Conservation (phyloP, 2,888 invertebrate species). For the Endotricha flammealis region DNA sequence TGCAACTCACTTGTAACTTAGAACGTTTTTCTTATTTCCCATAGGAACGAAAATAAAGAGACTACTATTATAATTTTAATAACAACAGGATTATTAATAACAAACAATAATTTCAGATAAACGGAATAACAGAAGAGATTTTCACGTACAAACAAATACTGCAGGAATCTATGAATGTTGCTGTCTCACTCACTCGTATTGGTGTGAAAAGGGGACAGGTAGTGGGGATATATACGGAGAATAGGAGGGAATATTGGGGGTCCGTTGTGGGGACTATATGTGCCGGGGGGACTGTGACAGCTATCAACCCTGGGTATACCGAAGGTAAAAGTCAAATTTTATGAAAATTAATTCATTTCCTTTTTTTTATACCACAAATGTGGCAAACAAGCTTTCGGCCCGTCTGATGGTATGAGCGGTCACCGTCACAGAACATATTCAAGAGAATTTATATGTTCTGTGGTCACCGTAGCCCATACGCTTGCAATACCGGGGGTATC, state of each 20-base stretch:
- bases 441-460: too few relatives aligned
- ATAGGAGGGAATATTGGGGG: slow-evolving; percentile 38
- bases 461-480: too few relatives aligned
- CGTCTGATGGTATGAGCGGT: too few relatives aligned
- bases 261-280: slow-evolving; percentile 35
- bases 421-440: too few relatives aligned
- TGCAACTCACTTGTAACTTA: too few relatives aligned
- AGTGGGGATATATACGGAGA: slow-evolving; percentile 45
- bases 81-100: slow-evolving; percentile 3
- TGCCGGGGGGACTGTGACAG: slow-evolving; percentile 37
- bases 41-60: too few relatives aligned
- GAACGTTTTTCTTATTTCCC: too few relatives aligned
- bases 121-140: slow-evolving; percentile 34
- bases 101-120: slow-evolving; percentile 26
- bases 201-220: slow-evolving; percentile 37
- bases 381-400: too few relatives aligned
- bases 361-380: too few relatives aligned
- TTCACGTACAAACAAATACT: slow-evolving; percentile 35
- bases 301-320: slow-evolving; percentile 37
- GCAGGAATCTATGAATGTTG: slow-evolving; percentile 36
- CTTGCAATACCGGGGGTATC: too few relatives aligned
- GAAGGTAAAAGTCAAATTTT: slow-evolving; percentile 18
- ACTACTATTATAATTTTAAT: too few relatives aligned
- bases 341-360: too few relatives aligned
- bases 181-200: slow-evolving; percentile 28